phyloP scores from a whole-genome alignment of 1,140 invertebrate species.

The Muscidifurax raptorellus region DNA sequence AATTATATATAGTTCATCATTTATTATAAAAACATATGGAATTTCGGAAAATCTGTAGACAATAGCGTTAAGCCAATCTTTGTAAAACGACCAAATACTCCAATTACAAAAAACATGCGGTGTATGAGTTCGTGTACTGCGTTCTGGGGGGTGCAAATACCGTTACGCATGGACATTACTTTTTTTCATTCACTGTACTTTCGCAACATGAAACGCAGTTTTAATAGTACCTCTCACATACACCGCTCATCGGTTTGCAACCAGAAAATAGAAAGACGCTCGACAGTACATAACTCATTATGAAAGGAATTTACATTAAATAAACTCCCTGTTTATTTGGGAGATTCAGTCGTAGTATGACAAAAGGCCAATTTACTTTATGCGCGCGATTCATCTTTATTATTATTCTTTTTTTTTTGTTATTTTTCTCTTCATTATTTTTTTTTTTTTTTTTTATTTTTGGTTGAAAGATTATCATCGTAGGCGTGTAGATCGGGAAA shows the following conservation, averaged over 20 bases:
- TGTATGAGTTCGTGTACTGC: conserved; percentile 36
- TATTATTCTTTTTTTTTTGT: conserved; percentile 45
- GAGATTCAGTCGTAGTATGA: conserved; percentile 57
- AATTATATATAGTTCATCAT: conserved; percentile 39
- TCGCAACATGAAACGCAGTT: conserved; percentile 51
- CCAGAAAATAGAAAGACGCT: conserved; percentile 67
- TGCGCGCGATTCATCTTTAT: conserved; percentile 50
- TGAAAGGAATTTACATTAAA: conserved; percentile 59
- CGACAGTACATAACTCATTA: conserved; percentile 60
- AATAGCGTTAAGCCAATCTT: conserved; percentile 27
- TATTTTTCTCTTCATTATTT: conserved; percentile 26
- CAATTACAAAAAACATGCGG: conserved; percentile 45
- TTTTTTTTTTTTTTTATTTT: conserved; percentile 38
- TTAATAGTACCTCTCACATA: conserved; percentile 52
- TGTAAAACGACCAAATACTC: conserved; percentile 23
- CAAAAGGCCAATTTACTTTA: conserved; percentile 52
- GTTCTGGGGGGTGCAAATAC: conserved; percentile 43
- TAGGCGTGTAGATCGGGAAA: conserved; percentile 51
- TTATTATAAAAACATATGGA: conserved; percentile 45
- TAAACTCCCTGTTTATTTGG: conserved; percentile 52
- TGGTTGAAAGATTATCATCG: conserved; percentile 52
- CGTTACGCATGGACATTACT: conserved; percentile 46
- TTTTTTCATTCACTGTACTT: conserved; percentile 51
- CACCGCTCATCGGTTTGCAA: conserved; percentile 53
- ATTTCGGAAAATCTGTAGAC: conserved; percentile 37